Evolutionary conservation across 2,797 vertebrate species (phyloP).

Genomic region (Gallinago nigripennis): DNA sequence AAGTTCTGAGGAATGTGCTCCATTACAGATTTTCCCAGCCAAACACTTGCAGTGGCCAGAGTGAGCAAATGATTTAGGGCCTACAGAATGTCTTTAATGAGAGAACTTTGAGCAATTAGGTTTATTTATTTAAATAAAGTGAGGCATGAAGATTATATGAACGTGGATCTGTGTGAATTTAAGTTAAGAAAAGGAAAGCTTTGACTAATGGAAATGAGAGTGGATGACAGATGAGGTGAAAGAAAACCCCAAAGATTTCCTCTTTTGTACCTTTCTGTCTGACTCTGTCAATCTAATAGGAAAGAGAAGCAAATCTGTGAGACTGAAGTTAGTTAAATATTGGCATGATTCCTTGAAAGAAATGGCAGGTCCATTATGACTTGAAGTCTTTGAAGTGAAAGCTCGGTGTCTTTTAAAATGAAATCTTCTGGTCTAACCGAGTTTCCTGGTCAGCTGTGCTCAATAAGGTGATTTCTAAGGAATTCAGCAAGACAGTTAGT

Average conservation of each 20-base stretch:
- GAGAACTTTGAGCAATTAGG: background rate
- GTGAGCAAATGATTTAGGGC: background rate
- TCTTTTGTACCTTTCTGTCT: background rate
- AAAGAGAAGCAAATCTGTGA: background rate
- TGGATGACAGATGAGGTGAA: background rate
- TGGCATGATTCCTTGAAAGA: background rate
- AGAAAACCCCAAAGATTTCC: background rate
- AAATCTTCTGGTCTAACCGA: background rate
- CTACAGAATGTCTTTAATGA: background rate
- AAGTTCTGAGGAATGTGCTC: background rate
- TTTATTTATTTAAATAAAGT: background rate
- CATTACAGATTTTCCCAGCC: background rate
- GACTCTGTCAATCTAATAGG: background rate
- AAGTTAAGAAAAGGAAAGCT: background rate
- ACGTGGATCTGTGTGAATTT: background rate
- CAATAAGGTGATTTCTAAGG: background rate
- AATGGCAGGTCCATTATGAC: background rate
- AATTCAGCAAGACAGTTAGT: background rate
- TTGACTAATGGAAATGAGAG: background rate
- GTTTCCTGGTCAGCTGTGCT: background rate
- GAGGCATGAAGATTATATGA: background rate
- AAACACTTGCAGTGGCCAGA: background rate
- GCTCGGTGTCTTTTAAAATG: background rate
- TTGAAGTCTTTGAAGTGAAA: background rate
- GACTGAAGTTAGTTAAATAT: background rate